Percentiles rank a stretch among this genome's conserved stretches.
Conservation (phyloP, 2,888 invertebrate genomes). For the Hartigia nigra region DNA sequence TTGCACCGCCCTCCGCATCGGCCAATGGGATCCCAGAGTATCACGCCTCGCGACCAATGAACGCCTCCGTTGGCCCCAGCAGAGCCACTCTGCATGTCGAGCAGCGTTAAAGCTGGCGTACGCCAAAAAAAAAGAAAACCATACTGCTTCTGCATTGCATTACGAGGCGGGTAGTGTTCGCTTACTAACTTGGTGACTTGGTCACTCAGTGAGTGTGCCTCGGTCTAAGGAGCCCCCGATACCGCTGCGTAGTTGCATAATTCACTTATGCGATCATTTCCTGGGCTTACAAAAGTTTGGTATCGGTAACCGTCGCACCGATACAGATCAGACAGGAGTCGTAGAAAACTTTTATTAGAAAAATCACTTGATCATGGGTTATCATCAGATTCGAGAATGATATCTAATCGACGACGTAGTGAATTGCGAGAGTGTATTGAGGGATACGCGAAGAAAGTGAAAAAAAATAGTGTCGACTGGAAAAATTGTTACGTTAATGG, state of each 20-base stretch:
- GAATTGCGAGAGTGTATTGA: not conserved
- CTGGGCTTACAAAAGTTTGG: not conserved
- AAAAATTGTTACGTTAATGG: not conserved
- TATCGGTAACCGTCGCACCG: not conserved
- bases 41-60: constrained; percentile 41
- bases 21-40: constrained; percentile 38
- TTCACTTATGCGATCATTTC: not conserved
- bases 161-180: constrained; percentile 30
- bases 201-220: constrained; percentile 49
- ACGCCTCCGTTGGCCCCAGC: constrained; percentile 2
- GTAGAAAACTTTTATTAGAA: not conserved
- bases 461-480: not conserved
- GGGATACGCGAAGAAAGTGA: not conserved
- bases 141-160: constrained; percentile 31
- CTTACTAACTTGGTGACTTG: constrained; percentile 48
- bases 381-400: not conserved
- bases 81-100: constrained; percentile 18
- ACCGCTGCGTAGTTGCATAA: not conserved
- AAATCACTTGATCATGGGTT: not conserved
- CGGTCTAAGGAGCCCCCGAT: constrained; percentile 8
- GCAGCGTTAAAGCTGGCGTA: constrained; percentile 23
- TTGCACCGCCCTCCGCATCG: constrained; percentile 49
- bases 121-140: constrained; percentile 20
- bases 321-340: not conserved
- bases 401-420: not conserved